Evolutionary conservation across 2,797 vertebrate genomes (phyloP), one percentile per base, ranked within the genome.

Genomic region (Poeciliopsis gracilis): DNA sequence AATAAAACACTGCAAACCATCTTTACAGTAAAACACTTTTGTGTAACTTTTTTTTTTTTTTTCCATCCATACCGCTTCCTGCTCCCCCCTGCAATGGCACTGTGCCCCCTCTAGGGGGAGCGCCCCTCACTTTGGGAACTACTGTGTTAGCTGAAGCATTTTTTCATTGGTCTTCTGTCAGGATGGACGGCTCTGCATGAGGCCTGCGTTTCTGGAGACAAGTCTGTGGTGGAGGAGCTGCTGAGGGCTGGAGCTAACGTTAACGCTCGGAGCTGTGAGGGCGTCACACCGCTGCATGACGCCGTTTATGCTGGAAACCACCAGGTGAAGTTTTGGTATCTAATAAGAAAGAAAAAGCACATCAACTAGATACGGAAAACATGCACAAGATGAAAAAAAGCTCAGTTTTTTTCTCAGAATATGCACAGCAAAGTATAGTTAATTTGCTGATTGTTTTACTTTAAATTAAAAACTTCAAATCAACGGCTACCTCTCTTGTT

Each of bases 111-210:
- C 11, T 13, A 45, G 43, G 3, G 43, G 43, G 10, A 10, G 10
- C 10, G 10, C 43, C 43, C 43, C 43, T 13, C 43, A 45, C 11
- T 45, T 45, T 45, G 43, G 43, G 10, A 45, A 45, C 43, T 11
- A 12, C 11, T 45, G 43, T 45, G 43, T 45, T 45, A 11, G 15
- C 36, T 47, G 2, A 73, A 55, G 66, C 30, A 3, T 0, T 18
- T 3, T 18, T 33, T 38, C 45, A 45, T 13, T 33, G 11, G 75
- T 18, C 12, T 45, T 1, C 69, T 0, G 12, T 77, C 91, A 99
- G 97, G 97, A 70, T 97, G 97, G 96, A 96, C 96, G 12, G 92
- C 97, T 72, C 93, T 98, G 82, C 97, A 98, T 72, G 95, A 97
- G 84, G 97, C 96, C 57, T 91, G 92, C 59, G 79, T 0, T 2